Conservation (phyloP, 2,888 invertebrate species). For the Drosophila affinis region DNA sequence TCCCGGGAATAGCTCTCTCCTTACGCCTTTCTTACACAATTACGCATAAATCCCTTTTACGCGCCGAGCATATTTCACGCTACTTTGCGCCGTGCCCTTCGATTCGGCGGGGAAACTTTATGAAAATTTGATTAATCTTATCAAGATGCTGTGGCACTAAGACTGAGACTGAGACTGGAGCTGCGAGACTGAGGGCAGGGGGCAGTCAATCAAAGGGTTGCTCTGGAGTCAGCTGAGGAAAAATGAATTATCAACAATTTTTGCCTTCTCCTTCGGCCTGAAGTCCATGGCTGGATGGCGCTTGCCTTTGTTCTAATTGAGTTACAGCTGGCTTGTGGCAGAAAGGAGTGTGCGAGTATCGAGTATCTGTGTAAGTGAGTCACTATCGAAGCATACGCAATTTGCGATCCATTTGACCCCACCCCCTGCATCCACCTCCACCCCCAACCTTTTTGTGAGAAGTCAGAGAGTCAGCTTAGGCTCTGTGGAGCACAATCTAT, state of each 20-base stretch:
- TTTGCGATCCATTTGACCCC: slow-evolving; percentile 21
- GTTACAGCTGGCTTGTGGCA: slow-evolving; percentile 49
- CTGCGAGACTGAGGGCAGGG: background rate
- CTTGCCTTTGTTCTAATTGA: slow-evolving; percentile 73
- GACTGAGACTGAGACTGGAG: background rate
- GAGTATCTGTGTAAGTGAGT: slow-evolving; percentile 16
- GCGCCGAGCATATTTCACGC: slow-evolving; percentile 78
- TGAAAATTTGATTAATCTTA: slow-evolving; percentile 84
- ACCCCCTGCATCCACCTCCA: slow-evolving; percentile 1
- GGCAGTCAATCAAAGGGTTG: slow-evolving; percentile 39
- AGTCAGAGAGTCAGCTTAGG: slow-evolving; percentile 44
- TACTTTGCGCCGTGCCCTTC: slow-evolving; percentile 53
- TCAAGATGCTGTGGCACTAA: slow-evolving; percentile 66
- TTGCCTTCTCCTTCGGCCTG: slow-evolving; percentile 47
- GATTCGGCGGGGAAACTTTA: slow-evolving; percentile 67
- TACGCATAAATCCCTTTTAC: slow-evolving; percentile 80
- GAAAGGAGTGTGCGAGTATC: slow-evolving; percentile 2
- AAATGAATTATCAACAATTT: slow-evolving; percentile 78
- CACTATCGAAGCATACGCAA: slow-evolving; percentile 16
- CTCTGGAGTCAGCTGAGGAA: slow-evolving; percentile 41
- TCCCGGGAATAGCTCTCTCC: slow-evolving; percentile 16
- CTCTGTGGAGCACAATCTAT: slow-evolving; percentile 10
- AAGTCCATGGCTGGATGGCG: background rate
- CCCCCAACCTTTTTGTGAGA: background rate
- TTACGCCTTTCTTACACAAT: slow-evolving; percentile 78